phyloP scores from a whole-genome alignment of 2,888 invertebrate genomes.

The Nematopogon swammerdamellus region DNA sequence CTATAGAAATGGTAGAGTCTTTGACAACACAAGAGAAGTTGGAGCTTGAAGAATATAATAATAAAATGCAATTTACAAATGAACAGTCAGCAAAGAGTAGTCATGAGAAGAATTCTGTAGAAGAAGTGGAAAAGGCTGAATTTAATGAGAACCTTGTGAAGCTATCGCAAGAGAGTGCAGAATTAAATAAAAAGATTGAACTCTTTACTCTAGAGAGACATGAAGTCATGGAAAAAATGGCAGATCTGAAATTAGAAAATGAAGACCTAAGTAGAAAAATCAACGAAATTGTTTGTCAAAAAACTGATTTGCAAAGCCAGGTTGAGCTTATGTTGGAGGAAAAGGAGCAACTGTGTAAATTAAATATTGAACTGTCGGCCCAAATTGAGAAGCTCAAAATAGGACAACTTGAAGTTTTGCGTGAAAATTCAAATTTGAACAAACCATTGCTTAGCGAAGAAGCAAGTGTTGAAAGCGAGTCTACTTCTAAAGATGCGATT shows the following conservation, averaged over 20 bases:
- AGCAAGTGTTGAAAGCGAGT: conserved; percentile 24
- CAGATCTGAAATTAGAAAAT: conserved; percentile 59
- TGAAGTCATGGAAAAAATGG: conserved; percentile 68
- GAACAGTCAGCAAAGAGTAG: conserved; percentile 19
- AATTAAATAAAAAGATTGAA: conserved; percentile 65
- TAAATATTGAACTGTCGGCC: conserved; percentile 31
- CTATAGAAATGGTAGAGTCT: conserved; percentile 71
- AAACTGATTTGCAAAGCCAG: conserved; percentile 38
- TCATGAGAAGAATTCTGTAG: conserved; percentile 15
- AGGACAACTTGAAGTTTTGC: conserved; percentile 38
- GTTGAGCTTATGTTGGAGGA: conserved; percentile 43
- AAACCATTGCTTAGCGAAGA: conserved; percentile 27
- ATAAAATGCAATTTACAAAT: conserved; percentile 25
- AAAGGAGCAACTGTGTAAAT: conserved; percentile 29
- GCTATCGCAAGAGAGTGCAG: conserved; percentile 61
- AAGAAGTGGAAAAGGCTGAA: conserved; percentile 24
- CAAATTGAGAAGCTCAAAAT: conserved; percentile 45
- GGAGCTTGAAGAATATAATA: conserved; percentile 66
- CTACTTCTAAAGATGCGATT: conserved; percentile 6
- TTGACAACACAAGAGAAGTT: conserved; percentile 68
- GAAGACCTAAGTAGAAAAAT: conserved; percentile 48
- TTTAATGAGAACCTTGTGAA: conserved; percentile 53
- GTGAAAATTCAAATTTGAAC: conserved; percentile 34
- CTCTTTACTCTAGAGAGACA: conserved; percentile 65
- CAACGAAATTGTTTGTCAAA: conserved; percentile 48